Percentiles rank a stretch among this genome's conserved stretches.
phyloP scores from a whole-genome alignment of 2,888 invertebrate genomes.

The Drosophila ustulata region DNA sequence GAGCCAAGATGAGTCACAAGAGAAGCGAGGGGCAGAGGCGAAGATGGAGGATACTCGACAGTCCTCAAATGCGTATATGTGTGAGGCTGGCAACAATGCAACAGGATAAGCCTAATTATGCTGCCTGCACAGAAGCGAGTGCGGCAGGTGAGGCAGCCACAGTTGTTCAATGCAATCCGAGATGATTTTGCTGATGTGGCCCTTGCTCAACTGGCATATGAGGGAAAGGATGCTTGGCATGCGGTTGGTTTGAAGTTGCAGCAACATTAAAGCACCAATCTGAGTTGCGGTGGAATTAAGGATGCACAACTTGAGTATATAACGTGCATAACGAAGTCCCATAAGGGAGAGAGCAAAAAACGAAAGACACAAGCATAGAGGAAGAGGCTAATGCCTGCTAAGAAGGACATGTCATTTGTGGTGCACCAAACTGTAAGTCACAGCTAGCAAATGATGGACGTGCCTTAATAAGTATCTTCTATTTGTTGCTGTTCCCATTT shows the following conservation, averaged over 20 bases:
- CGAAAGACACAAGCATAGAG: background rate
- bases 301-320: slow-evolving; percentile 3
- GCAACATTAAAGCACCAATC: slow-evolving; percentile 18
- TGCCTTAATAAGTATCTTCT: no score
- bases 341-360: no score
- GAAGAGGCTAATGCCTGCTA: no score
- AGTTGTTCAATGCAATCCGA: slow-evolving; percentile 45
- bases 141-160: background rate
- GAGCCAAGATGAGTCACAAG: background rate
- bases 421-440: no score
- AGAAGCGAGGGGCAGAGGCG: background rate
- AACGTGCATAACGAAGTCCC: slow-evolving; percentile 1
- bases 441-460: no score
- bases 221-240: background rate
- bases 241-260: slow-evolving; percentile 16
- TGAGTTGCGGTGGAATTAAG: slow-evolving; percentile 25
- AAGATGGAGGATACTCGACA: slow-evolving; percentile 5
- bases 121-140: slow-evolving; percentile 12
- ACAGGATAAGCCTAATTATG: slow-evolving; percentile 66
- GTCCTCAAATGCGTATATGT: slow-evolving; percentile 5
- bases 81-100: slow-evolving; percentile 47
- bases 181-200: slow-evolving; percentile 43
- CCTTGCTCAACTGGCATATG: background rate
- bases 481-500: background rate
- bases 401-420: no score